A percentile compares a stretch with the other conserved stretches of the same genome.
Conservation (phyloP, 2,888 invertebrate genomes). For the Xanthia togata region DNA sequence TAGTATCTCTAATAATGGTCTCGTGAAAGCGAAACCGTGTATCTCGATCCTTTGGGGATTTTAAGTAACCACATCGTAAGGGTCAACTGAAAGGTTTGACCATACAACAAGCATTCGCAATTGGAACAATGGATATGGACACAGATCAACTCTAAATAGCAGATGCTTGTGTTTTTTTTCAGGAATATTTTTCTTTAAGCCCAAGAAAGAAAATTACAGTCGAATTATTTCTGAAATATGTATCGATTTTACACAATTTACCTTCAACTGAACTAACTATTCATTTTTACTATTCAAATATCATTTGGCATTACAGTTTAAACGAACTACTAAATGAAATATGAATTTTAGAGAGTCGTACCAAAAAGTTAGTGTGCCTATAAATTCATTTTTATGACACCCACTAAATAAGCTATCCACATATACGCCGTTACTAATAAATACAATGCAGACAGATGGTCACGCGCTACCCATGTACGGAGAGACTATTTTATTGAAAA, state of each 20-base stretch:
- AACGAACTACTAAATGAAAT: conserved; percentile 52
- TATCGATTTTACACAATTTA: conserved; percentile 7
- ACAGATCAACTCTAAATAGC: conserved; percentile 46
- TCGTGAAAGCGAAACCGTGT: conserved; percentile 88
- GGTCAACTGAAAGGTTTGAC: conserved; percentile 87
- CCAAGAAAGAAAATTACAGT: neutral
- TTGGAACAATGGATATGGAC: conserved; percentile 62
- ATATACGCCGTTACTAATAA: conserved; percentile 59
- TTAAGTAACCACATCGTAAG: conserved; percentile 85
- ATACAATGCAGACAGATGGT: conserved; percentile 63
- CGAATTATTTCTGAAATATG: neutral
- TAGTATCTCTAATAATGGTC: conserved; percentile 71
- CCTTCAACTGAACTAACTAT: conserved; percentile 21
- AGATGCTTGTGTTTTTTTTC: conserved; percentile 30
- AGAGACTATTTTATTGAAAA: conserved; percentile 27
- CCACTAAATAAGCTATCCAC: conserved; percentile 67
- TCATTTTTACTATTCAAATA: conserved; percentile 30
- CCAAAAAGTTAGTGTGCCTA: conserved; percentile 64
- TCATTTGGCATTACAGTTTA: conserved; percentile 47
- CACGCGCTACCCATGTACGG: conserved; percentile 35
- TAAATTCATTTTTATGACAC: conserved; percentile 69
- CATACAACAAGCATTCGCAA: conserved; percentile 80
- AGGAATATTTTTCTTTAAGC: neutral
- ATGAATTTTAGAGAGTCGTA: conserved; percentile 56
- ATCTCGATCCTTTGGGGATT: conserved; percentile 81